A percentile compares a stretch with the other conserved stretches of the same genome.
These are phyloP conservation scores for Vireo griseus DNA, from an alignment of 2,797 vertebrate species.

Conservation along the genomic window DNA sequence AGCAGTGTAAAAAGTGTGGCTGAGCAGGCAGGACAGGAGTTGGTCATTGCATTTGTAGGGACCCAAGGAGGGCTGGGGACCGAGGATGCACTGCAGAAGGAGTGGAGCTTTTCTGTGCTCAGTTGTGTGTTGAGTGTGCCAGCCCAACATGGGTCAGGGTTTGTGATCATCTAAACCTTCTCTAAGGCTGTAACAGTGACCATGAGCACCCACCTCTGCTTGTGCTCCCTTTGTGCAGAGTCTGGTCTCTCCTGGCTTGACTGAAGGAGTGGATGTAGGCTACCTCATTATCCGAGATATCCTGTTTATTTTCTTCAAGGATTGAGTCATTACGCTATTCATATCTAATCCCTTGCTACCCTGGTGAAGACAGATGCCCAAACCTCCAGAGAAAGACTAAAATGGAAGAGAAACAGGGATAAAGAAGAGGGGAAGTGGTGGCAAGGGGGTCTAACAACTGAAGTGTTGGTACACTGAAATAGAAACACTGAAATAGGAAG, in stretches of 20 bases:
- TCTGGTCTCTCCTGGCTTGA: neutral
- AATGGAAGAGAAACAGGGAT: neutral
- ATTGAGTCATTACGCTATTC: neutral
- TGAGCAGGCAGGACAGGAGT: neutral
- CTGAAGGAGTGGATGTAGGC: neutral
- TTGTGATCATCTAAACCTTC: neutral
- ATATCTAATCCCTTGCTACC: neutral
- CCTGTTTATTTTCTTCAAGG: neutral
- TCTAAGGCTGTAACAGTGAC: neutral
- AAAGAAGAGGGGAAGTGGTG: neutral
- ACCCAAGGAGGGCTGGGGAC: neutral
- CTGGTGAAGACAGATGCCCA: neutral
- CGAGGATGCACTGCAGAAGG: accelerated
- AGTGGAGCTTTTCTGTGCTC: neutral
- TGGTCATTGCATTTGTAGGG: accelerated
- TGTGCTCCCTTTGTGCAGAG: neutral
- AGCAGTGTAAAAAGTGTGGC: accelerated
- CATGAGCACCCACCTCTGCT: accelerated
- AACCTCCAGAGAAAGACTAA: neutral
- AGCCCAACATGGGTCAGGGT: accelerated
- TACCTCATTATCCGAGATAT: neutral
- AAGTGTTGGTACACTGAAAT: neutral
- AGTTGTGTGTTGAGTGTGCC: too few species aligned
- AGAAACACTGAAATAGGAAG: neutral
- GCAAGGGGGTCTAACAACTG: neutral